A percentile compares a stretch with the other conserved stretches of the same genome.
These are phyloP conservation scores for Agrotis ipsilon DNA, from an alignment of 2,888 invertebrate genomes.

Conservation along the genomic window DNA sequence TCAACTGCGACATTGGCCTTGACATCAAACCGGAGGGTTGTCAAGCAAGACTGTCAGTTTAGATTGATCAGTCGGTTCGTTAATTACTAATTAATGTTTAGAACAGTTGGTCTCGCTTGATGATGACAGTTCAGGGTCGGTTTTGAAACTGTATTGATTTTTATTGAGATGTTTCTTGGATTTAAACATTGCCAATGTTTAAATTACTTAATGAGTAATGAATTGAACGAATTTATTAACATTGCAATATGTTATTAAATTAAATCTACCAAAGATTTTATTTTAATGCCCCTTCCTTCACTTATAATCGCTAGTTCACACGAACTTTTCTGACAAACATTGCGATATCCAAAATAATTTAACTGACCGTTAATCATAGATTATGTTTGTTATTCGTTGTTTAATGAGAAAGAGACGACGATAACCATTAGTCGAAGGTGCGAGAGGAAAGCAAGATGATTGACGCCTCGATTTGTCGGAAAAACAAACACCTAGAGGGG, in stretches of 20 bases:
- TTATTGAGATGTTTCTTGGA: background rate
- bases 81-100: slow-evolving; percentile 48
- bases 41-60: slow-evolving; percentile 42
- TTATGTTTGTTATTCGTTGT: slow-evolving; percentile 64
- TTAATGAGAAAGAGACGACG: slow-evolving; percentile 67
- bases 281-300: too few relatives aligned
- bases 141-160: slow-evolving; percentile 35
- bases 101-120: slow-evolving; percentile 53
- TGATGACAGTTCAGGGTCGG: slow-evolving; percentile 63
- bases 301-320: too few relatives aligned
- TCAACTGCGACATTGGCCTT: slow-evolving; percentile 59
- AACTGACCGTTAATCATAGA: slow-evolving; percentile 74
- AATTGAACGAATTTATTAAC: too few relatives aligned
- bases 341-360: slow-evolving; percentile 55
- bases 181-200: background rate
- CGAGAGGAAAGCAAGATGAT: slow-evolving; percentile 67
- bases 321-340: slow-evolving; percentile 23
- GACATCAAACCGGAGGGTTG: slow-evolving; percentile 38
- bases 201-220: too few relatives aligned
- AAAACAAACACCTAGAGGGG: slow-evolving; percentile 76
- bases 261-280: too few relatives aligned
- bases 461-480: slow-evolving; percentile 80
- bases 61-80: slow-evolving; percentile 50
- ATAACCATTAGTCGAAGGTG: slow-evolving; percentile 34
- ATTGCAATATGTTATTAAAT: too few relatives aligned